These are phyloP conservation scores for Chalcis sispes DNA, from an alignment of 2,888 invertebrate species.

Conservation along the genomic window DNA sequence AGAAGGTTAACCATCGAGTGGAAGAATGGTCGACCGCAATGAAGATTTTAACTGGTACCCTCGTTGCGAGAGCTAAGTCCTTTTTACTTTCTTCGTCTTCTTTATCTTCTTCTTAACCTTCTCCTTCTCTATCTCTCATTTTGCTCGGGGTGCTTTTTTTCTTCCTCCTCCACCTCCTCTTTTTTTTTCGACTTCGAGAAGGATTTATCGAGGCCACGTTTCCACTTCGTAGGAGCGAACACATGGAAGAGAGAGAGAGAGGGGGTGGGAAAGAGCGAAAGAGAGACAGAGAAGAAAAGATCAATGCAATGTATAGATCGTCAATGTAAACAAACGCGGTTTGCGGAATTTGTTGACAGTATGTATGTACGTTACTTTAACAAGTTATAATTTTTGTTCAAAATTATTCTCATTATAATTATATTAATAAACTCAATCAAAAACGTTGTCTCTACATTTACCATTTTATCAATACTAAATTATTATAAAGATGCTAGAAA, in stretches of 20 bases:
- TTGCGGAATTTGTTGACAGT: too few relatives aligned
- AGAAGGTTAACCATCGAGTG: background rate
- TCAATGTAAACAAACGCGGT: constrained; percentile 25
- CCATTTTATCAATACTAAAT: too few relatives aligned
- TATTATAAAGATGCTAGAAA: too few relatives aligned
- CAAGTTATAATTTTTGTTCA: too few relatives aligned
- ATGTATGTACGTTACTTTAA: too few relatives aligned
- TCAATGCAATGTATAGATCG: constrained; percentile 5
- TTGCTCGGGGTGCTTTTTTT: constrained; percentile 33
- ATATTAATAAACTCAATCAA: too few relatives aligned
- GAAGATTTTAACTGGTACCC: constrained; percentile 74
- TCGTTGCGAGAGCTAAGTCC: constrained; percentile 58
- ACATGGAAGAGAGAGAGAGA: background rate
- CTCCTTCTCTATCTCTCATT: constrained; percentile 34
- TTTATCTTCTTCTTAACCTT: constrained; percentile 27
- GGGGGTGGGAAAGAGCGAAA: background rate
- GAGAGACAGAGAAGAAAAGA: constrained; percentile 2
- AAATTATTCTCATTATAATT: too few relatives aligned
- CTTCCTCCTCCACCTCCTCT: constrained; percentile 23
- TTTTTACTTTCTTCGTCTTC: constrained; percentile 59
- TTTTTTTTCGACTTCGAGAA: constrained; percentile 28
- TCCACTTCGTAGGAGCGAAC: constrained; percentile 28
- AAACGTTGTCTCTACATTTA: too few relatives aligned
- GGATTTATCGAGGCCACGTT: constrained; percentile 57
- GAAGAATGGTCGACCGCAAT: constrained; percentile 73